Conservation (phyloP, 2,888 invertebrate species). For the Polydesmus complanatus region DNA sequence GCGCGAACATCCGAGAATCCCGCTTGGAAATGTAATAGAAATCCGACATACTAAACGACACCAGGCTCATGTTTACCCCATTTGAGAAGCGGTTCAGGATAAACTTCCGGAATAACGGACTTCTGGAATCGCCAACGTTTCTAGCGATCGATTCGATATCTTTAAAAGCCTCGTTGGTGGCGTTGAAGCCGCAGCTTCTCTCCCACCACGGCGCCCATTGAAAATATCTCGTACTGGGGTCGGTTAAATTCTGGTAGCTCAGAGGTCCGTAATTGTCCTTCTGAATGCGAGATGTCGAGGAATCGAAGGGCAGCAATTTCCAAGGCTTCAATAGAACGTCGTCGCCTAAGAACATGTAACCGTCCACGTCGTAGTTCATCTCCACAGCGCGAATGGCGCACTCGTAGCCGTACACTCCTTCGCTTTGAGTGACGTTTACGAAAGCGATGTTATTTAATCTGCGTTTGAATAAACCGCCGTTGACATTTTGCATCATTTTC, state of each 20-base stretch:
- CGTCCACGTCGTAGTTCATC: slow-evolving; percentile 7
- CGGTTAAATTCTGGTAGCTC: neutral
- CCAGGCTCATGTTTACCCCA: neutral
- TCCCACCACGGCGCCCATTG: slow-evolving; percentile 3
- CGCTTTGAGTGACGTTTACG: neutral
- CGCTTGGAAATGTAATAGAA: neutral
- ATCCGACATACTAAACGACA: neutral
- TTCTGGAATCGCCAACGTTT: neutral
- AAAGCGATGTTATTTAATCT: neutral
- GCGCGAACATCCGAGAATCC: neutral
- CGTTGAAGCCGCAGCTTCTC: neutral
- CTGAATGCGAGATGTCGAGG: neutral
- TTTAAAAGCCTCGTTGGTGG: neutral
- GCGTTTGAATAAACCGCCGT: neutral
- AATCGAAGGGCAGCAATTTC: neutral
- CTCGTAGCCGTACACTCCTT: neutral
- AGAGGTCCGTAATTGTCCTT: neutral
- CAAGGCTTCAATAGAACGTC: neutral
- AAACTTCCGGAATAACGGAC: neutral
- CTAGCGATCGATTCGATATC: neutral
- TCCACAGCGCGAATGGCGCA: slow-evolving; percentile 2
- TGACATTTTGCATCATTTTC: neutral
- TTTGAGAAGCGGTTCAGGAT: neutral
- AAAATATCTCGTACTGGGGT: neutral
- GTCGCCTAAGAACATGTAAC: neutral